Evolutionary conservation across 2,797 vertebrate species (phyloP).

Genomic region (Cygnus olor): DNA sequence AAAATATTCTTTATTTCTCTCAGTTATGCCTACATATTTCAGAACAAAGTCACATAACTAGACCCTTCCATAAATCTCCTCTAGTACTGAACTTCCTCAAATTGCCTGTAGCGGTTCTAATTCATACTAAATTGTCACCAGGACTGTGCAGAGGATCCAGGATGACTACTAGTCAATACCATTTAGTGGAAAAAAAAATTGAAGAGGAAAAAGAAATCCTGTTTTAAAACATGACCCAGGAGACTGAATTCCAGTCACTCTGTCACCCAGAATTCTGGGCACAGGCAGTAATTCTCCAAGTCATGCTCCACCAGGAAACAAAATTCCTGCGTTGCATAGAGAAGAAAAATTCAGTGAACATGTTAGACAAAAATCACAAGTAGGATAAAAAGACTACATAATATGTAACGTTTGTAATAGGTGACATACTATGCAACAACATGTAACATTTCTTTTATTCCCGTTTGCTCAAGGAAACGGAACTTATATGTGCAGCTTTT

Average conservation of each 20-base stretch:
- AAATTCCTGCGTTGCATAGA: neutral
- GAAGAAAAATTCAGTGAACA: neutral
- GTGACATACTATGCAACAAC: neutral
- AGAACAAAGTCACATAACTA: neutral
- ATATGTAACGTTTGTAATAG: neutral
- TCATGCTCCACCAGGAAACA: neutral
- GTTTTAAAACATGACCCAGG: neutral
- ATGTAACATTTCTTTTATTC: neutral
- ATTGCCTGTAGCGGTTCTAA: neutral
- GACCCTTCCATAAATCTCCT: neutral
- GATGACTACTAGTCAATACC: neutral
- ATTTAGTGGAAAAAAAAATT: neutral
- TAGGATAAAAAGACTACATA: neutral
- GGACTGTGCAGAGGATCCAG: neutral
- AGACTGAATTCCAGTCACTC: neutral
- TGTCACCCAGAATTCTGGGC: neutral
- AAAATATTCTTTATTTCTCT: neutral
- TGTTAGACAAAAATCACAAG: neutral
- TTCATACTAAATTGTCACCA: neutral
- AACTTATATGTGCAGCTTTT: neutral
- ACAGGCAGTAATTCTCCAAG: neutral
- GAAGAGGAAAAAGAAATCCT: too few species aligned
- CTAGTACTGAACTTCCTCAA: neutral
- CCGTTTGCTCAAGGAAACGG: neutral
- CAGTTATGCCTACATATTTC: neutral